Evolutionary conservation across 2,797 vertebrate genomes (phyloP).

Genomic region (Ptychobarbus kaznakovi): DNA sequence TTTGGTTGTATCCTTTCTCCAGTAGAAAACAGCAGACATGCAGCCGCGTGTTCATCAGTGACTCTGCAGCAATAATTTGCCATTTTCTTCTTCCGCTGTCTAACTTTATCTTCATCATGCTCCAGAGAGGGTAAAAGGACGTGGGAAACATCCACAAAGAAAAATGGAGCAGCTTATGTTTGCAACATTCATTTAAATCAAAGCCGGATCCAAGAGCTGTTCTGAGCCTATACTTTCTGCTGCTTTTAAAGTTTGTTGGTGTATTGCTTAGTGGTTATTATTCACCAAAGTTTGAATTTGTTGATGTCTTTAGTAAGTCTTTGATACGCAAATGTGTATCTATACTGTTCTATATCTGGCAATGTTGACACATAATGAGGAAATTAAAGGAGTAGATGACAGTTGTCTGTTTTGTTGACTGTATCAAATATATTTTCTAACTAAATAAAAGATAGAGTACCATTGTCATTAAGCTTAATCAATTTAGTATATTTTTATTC

Average conservation of each 20-base stretch:
- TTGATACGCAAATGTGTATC: neutral
- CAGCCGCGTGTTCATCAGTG: neutral
- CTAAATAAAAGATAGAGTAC: neutral
- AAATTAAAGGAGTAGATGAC: neutral
- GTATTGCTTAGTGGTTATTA: neutral
- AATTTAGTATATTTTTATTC: neutral
- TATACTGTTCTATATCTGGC: neutral
- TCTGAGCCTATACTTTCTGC: neutral
- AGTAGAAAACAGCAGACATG: conserved; percentile 22
- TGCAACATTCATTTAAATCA: conserved; percentile 32
- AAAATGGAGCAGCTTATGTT: conserved; percentile 33
- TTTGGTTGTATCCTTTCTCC: conserved; percentile 40
- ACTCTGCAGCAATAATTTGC: conserved; percentile 33
- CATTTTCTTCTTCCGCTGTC: conserved; percentile 29
- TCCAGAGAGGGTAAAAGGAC: conserved; percentile 36
- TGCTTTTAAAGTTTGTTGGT: neutral
- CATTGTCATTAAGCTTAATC: neutral
- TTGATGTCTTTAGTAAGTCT: neutral
- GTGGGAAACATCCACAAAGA: conserved; percentile 23
- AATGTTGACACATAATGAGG: neutral
- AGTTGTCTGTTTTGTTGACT: neutral
- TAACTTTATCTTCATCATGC: conserved; percentile 43
- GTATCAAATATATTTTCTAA: neutral
- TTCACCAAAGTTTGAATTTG: neutral
- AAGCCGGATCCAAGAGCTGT: neutral